Evolutionary conservation across 2,797 vertebrate genomes (phyloP).

Genomic region (Halcyon smyrnensis): DNA sequence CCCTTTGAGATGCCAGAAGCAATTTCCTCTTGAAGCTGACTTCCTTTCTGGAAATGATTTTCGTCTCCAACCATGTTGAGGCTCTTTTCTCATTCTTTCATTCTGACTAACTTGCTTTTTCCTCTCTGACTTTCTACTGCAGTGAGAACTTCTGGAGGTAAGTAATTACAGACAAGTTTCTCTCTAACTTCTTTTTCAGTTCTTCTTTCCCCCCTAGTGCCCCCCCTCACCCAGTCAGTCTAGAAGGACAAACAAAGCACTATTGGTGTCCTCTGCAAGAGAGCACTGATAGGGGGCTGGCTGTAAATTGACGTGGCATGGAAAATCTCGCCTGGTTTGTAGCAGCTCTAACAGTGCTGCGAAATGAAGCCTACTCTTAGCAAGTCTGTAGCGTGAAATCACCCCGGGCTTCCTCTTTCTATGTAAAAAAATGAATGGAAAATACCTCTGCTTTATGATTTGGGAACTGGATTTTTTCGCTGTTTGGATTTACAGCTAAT

Average conservation of each 20-base stretch:
- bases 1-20: constrained; percentile 76
- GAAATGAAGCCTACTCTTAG: constrained; percentile 38
- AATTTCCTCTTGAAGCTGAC: constrained; percentile 78
- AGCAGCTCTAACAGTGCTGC: constrained; percentile 64
- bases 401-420: neutral
- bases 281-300: constrained; percentile 79
- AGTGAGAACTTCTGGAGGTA: constrained; percentile 66
- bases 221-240: constrained; percentile 59
- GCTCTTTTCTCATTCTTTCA: constrained; percentile 66
- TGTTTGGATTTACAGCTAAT: constrained; percentile 53
- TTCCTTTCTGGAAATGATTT: constrained; percentile 83
- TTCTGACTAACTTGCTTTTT: constrained; percentile 52
- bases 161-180: constrained; percentile 59
- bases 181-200: constrained; percentile 74
- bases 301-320: constrained; percentile 86
- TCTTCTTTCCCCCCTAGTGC: neutral
- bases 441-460: constrained; percentile 1
- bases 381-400: constrained; percentile 53
- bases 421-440: constrained; percentile 73
- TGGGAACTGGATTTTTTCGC: constrained; percentile 30
- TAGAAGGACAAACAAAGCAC: constrained; percentile 80
- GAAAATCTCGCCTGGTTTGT: constrained; percentile 80
- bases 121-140: constrained; percentile 1
- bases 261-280: constrained; percentile 77
- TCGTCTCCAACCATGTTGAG: constrained; percentile 73